phyloP scores from a whole-genome alignment of 2,797 vertebrate species.

The Falco naumanni region DNA sequence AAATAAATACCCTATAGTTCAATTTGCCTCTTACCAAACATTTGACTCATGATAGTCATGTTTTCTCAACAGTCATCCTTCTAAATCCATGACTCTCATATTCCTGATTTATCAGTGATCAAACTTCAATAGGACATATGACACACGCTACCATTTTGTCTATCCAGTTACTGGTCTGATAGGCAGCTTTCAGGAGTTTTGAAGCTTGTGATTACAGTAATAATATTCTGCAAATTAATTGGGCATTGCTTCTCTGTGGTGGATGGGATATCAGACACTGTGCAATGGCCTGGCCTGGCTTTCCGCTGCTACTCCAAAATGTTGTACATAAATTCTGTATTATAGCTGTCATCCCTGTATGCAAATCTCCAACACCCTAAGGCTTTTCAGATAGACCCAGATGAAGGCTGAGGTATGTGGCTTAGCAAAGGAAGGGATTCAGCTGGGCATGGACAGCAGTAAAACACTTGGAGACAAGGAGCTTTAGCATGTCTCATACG shows the following conservation, averaged over 20 bases:
- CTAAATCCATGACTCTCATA: not conserved
- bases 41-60: not conserved
- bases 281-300: not conserved
- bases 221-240: not conserved
- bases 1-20: not conserved
- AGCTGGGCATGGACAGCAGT: not conserved
- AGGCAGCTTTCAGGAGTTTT: not conserved
- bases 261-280: not conserved
- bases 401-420: not conserved
- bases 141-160: not conserved
- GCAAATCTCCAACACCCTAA: not conserved
- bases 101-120: not conserved
- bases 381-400: not conserved
- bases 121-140: not conserved
- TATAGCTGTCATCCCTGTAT: not conserved
- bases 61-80: not conserved
- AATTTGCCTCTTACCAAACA: not conserved
- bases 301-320: not conserved
- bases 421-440: not conserved
- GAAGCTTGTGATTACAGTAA: not conserved
- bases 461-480: constrained; percentile 37
- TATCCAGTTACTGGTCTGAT: not conserved
- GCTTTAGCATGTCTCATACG: not conserved
- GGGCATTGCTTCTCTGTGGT: not conserved
- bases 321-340: not conserved